phyloP scores from a whole-genome alignment of 2,888 invertebrate species.

The Acheta domesticus region DNA sequence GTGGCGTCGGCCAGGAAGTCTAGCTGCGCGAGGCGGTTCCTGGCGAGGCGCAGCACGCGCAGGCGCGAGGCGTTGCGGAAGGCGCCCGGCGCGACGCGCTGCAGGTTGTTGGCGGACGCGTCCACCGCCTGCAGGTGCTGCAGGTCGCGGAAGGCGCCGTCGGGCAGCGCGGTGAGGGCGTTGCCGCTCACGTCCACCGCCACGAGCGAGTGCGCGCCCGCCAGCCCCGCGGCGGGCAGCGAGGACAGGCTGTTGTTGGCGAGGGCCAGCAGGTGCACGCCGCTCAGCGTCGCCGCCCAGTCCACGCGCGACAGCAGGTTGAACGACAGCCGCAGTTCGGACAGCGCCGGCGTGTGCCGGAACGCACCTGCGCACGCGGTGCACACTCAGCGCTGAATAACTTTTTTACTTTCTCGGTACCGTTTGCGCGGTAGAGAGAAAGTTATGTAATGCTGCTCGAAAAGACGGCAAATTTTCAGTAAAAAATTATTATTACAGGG shows the following conservation, averaged over 20 bases:
- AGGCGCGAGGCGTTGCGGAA: background rate
- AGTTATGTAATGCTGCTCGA: no score
- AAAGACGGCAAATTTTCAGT: no score
- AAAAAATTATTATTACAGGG: no score
- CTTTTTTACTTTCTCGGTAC: no score
- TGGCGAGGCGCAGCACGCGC: background rate
- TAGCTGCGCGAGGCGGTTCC: background rate
- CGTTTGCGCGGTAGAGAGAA: no score
- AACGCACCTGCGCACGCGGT: no score
- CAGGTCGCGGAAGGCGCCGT: background rate
- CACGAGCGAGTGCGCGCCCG: background rate
- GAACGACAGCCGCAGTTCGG: no score
- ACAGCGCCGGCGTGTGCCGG: no score
- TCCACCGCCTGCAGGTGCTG: background rate
- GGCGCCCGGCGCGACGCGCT: background rate
- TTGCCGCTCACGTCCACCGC: background rate
- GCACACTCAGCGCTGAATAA: no score
- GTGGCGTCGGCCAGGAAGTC: background rate
- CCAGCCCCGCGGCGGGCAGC: background rate
- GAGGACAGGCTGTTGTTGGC: background rate
- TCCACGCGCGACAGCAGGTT: no score
- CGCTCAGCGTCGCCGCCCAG: background rate
- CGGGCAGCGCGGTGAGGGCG: background rate
- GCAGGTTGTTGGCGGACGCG: background rate
- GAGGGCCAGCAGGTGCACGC: background rate